Evolutionary conservation across 2,888 invertebrate genomes (phyloP).

Genomic region (Ichneumoninae sp.): DNA sequence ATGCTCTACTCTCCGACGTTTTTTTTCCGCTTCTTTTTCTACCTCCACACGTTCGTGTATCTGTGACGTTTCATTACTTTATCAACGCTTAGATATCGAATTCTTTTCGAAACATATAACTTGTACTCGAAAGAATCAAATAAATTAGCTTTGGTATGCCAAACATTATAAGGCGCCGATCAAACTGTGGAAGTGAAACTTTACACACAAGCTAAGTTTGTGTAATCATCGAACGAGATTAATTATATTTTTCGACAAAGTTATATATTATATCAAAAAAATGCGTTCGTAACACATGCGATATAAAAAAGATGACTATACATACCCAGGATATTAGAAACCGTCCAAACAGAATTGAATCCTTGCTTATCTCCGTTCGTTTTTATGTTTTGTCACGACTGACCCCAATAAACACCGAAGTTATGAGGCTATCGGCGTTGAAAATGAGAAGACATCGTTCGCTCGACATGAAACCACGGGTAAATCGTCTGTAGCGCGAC

Average conservation of each 20-base stretch:
- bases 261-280: background rate
- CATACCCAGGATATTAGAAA: background rate
- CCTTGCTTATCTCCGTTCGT: background rate
- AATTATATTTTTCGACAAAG: background rate
- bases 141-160: background rate
- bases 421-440: background rate
- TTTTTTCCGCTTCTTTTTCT: constrained; percentile 18
- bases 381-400: background rate
- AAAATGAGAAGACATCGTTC: background rate
- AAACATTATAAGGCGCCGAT: background rate
- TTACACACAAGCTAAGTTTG: background rate
- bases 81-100: background rate
- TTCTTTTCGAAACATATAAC: background rate
- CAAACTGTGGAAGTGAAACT: background rate
- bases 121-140: background rate
- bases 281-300: background rate
- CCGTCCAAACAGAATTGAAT: background rate
- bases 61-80: constrained; percentile 35
- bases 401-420: background rate
- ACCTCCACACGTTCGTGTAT: background rate
- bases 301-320: background rate
- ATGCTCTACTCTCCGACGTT: constrained; percentile 32
- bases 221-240: background rate
- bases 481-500: background rate
- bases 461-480: background rate